Evolutionary conservation across 2,113 vertebrate genomes (phyloP), one percentile per base, ranked within the genome.

Genomic region (Naja naja): DNA sequence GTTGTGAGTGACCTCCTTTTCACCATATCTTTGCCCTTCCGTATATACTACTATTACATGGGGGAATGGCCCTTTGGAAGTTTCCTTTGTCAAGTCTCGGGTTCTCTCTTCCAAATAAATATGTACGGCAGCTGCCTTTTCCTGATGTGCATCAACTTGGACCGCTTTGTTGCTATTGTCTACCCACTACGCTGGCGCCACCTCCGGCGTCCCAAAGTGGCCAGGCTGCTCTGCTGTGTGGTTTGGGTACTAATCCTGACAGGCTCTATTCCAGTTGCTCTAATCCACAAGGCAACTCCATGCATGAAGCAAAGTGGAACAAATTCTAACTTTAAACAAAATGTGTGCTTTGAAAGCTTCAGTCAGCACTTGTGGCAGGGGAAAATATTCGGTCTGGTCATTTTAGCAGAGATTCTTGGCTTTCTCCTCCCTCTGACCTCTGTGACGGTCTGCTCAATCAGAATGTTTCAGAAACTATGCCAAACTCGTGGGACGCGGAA

Each of bases 61-160:
- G 96, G 98, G 89, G 11, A 93, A 89, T 98, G 98, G 98, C 97
- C 96, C 90, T 96, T 98, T 60, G 97, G 98, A 0, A 92, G 91
- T 60, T 93, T 97, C 54, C 94, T 98, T 93, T 99, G 98, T 94
- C 97, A 97, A 91, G 94, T 96, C 14, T 97, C 98, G 1, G 98
- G 98, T 3, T 98, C 98, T 11, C 96, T 98, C 94, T 99, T 99
- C 96, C 98, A 99, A 96, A 98, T 98, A 91, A 98, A 98, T 94
- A 98, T 98, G 97, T 98, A 98, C 0, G 98, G 98, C 30, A 98
- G 98, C 96, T 98, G 98, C 93, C 97, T 98, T 25, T 98, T 98
- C 96, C 98, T 98, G 86, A 97, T 97, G 74, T 98, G 98, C 93
- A 97, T 99, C 95, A 98, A 98, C 90, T 91, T 98, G 93, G 98